These are phyloP conservation scores for Bubo bubo DNA, from an alignment of 2,113 vertebrate species.

Conservation along the genomic window DNA sequence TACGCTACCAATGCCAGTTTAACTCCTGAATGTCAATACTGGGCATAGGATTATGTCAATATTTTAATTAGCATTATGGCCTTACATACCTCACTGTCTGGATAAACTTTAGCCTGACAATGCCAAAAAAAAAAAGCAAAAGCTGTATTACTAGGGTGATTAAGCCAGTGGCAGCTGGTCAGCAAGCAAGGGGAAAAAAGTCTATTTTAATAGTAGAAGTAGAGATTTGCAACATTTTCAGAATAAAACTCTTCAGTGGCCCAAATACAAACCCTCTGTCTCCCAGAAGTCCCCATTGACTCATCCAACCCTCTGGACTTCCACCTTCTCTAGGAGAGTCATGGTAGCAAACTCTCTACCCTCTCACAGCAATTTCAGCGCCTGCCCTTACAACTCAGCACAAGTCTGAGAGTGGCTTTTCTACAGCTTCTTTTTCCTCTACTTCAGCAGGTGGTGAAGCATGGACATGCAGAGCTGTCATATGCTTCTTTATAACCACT, in stretches of 20 bases:
- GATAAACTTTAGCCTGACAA: background rate
- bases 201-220: background rate
- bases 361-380: background rate
- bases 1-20: rapidly evolving
- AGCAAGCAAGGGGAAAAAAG: background rate
- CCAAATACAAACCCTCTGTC: background rate
- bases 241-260: background rate
- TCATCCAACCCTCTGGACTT: background rate
- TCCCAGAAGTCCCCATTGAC: background rate
- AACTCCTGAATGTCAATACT: background rate
- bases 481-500: background rate
- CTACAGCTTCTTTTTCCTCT: background rate
- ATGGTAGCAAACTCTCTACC: background rate
- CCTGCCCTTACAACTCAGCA: background rate
- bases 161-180: background rate
- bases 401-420: background rate
- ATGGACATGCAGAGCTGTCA: background rate
- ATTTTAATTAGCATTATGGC: background rate
- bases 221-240: background rate
- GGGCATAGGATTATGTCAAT: background rate
- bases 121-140: too few relatives aligned
- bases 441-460: rapidly evolving
- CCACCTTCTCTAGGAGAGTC: background rate
- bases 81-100: background rate
- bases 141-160: too few relatives aligned